Evolutionary conservation across 2,888 invertebrate species (phyloP), one percentile per base, ranked within the genome.

Genomic region (Eupithecia subumbrata): DNA sequence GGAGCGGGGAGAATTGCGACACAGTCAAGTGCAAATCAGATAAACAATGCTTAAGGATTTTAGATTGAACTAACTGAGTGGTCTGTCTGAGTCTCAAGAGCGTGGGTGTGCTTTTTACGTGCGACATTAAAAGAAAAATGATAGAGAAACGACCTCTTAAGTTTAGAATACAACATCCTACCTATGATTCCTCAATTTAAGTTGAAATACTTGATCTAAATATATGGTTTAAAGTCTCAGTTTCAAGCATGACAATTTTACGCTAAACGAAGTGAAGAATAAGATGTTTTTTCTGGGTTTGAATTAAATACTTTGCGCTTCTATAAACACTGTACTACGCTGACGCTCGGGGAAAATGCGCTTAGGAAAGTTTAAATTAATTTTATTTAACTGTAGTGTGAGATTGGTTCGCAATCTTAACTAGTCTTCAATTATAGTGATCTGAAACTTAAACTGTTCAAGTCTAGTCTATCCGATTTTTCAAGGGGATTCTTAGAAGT

Each of bases 351-450:
- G 68, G 70, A 71, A 77, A 75, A 77, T 77, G 74, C 74, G 75
- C 77, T 77, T 77, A 75, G 77, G 63, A 74, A 77, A 75, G 77
- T 77, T 75, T 75, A 77, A 77, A 77, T 77, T 77, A 77, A 77
- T 75, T 77, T 77, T 77, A 77, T 77, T 75, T 77, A 73, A 73
- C 73, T 75, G 77, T 77, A 67, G 75, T 77, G 77, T 73, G 75
- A 75, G 77, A 77, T 77, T 75, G 74, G 72, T 77, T 72, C 69
- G 66, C 77, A 48, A 77, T 77, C 72, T 68, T 71, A 71, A 75
- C 75, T 75, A 71, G 75, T 76, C 75, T 76, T 76, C 78, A 75
- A 75, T 78, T 76, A 77, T 56, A 68, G 70, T 75, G 70, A 77
- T 75, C 77, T 52, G 43, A 64, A 76, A 75, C 76, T 75, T 77